phyloP scores from a whole-genome alignment of 1,140 invertebrate species.

The Heliconius melpomene region DNA sequence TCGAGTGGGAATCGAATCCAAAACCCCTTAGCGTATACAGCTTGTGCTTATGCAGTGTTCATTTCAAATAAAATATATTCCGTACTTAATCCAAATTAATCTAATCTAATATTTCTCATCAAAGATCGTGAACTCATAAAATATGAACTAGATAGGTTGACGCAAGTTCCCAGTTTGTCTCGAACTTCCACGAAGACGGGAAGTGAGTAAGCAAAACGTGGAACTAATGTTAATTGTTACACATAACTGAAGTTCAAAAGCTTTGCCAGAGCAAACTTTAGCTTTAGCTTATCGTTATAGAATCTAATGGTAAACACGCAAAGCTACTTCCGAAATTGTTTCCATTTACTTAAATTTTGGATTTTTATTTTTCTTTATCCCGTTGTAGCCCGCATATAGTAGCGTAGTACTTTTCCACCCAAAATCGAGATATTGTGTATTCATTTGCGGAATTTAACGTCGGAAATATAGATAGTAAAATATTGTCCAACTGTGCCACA shows the following conservation, averaged over 20 bases:
- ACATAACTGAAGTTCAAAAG: constrained; percentile 27
- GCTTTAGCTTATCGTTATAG: constrained; percentile 36
- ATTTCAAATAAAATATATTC: too few species aligned
- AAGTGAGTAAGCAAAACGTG: constrained; percentile 31
- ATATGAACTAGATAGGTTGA: not conserved
- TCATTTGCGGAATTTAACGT: too few species aligned
- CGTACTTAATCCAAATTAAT: not conserved
- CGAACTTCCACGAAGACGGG: constrained; percentile 12
- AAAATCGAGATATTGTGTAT: too few species aligned
- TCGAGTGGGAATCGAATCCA: too few species aligned
- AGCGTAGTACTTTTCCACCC: too few species aligned
- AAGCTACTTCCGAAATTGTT: constrained; percentile 21
- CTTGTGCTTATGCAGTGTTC: too few species aligned
- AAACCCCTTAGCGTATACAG: too few species aligned
- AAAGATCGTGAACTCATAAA: not conserved
- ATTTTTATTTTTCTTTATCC: not conserved
- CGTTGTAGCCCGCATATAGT: too few species aligned
- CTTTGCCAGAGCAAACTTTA: constrained; percentile 28
- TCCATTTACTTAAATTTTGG: not conserved
- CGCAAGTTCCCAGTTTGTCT: not conserved
- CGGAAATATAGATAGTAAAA: too few species aligned
- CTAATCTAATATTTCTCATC: not conserved
- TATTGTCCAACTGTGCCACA: too few species aligned
- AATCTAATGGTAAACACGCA: constrained; percentile 35
- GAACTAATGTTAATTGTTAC: constrained; percentile 31